phyloP scores from a whole-genome alignment of 2,797 vertebrate species.

The Dryobates pubescens region DNA sequence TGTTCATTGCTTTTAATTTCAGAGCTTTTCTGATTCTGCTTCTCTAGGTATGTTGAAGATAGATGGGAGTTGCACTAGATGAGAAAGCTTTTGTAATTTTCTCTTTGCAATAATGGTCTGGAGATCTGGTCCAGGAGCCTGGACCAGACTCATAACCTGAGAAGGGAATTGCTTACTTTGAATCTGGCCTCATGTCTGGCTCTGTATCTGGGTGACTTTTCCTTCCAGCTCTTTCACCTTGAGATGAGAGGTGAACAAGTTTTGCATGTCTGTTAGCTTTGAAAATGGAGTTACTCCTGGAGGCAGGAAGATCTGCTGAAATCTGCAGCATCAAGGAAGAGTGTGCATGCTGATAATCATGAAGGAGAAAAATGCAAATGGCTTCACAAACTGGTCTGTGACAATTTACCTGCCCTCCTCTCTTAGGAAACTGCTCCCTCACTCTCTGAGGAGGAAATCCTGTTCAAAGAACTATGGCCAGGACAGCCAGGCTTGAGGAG shows the following conservation, averaged over 20 bases:
- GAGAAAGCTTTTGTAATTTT: background rate
- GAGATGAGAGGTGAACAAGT: background rate
- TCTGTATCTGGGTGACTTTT: background rate
- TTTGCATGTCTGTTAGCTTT: background rate
- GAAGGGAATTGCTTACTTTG: background rate
- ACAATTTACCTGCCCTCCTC: accelerated
- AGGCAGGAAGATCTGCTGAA: background rate
- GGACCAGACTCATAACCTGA: background rate
- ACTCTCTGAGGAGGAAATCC: background rate
- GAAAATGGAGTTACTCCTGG: background rate
- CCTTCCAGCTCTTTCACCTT: accelerated
- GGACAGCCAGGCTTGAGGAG: background rate
- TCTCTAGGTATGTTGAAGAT: background rate
- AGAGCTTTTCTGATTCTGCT: background rate
- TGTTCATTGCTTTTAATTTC: background rate
- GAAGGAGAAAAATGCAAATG: background rate
- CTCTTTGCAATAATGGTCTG: background rate
- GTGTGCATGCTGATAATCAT: accelerated
- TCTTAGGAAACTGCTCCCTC: background rate
- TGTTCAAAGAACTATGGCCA: background rate
- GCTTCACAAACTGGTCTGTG: accelerated
- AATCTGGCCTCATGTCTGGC: background rate
- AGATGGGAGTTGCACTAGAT: background rate
- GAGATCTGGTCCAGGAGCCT: background rate
- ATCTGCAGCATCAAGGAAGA: background rate